Percentiles rank a stretch among this genome's conserved stretches.
Evolutionary conservation across 1,140 invertebrate genomes (phyloP).

Genomic region (Lucilia sericata): DNA sequence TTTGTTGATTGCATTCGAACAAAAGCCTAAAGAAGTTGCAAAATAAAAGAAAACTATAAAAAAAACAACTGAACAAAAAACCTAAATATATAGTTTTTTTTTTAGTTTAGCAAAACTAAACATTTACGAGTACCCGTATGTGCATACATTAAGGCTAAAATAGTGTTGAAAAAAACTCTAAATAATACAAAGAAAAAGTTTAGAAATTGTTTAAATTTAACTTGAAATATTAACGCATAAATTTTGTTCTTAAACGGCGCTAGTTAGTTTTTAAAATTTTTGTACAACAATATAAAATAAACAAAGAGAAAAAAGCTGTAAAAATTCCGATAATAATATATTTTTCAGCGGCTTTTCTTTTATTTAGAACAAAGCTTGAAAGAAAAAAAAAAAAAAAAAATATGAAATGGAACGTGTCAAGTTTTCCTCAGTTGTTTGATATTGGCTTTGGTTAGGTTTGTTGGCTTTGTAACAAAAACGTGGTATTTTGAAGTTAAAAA

Average conservation of each 20-base stretch:
- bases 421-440: background rate
- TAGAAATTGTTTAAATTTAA: background rate
- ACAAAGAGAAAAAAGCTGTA: background rate
- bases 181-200: conserved; percentile 1
- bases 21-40: conserved; percentile 30
- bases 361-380: background rate
- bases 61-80: too few species aligned
- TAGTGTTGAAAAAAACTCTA: background rate
- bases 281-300: background rate
- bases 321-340: background rate
- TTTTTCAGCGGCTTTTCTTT: conserved; percentile 21
- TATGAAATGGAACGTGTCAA: conserved; percentile 15
- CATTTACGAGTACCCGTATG: background rate
- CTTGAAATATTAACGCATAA: background rate
- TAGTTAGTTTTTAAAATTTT: background rate
- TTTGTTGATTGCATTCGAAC: conserved; percentile 35
- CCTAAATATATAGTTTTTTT: background rate
- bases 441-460: background rate
- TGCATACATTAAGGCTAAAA: background rate
- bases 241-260: background rate
- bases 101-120: background rate
- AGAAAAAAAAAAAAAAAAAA: background rate
- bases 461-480: background rate
- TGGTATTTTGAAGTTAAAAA: too few species aligned
- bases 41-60: conserved; percentile 4